These are phyloP conservation scores for Rutpela maculata DNA, from an alignment of 2,888 invertebrate genomes.

Conservation along the genomic window DNA sequence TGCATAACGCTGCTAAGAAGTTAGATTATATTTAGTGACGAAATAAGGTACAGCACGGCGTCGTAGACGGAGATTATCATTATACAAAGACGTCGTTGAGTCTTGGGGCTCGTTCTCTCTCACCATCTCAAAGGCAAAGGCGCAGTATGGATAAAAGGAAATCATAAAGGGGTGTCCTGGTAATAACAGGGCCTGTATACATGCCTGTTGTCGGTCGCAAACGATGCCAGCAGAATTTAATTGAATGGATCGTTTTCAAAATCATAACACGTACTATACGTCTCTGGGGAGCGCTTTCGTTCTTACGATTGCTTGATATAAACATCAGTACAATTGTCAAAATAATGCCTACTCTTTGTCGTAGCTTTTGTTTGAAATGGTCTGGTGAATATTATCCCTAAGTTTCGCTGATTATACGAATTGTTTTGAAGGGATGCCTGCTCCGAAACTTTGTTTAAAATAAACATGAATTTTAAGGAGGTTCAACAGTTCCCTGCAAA, in stretches of 20 bases:
- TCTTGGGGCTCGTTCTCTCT: conserved; percentile 48
- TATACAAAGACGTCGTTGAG: conserved; percentile 59
- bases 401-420: conserved; percentile 25
- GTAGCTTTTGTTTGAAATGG: conserved; percentile 7
- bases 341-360: conserved; percentile 43
- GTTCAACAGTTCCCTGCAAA: neutral
- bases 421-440: conserved; percentile 29
- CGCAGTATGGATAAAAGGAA: conserved; percentile 58
- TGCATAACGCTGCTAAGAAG: conserved; percentile 57
- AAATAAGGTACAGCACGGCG: conserved; percentile 56
- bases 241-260: conserved; percentile 64
- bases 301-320: conserved; percentile 35
- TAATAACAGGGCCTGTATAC: conserved; percentile 65
- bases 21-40: conserved; percentile 64
- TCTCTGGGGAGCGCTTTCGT: conserved; percentile 47
- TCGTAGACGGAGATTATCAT: conserved; percentile 63
- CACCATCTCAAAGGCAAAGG: conserved; percentile 54
- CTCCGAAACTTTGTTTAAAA: conserved; percentile 27
- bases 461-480: conserved; percentile 35
- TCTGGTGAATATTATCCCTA: conserved; percentile 20
- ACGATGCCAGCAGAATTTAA: conserved; percentile 66
- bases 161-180: conserved; percentile 56
- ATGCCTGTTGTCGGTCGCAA: conserved; percentile 66
- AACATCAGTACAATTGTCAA: conserved; percentile 40
- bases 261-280: conserved; percentile 66